Evolutionary conservation across 1,140 invertebrate genomes (phyloP), one percentile per base, ranked within the genome.

Genomic region (Odontomachus brunneus): DNA sequence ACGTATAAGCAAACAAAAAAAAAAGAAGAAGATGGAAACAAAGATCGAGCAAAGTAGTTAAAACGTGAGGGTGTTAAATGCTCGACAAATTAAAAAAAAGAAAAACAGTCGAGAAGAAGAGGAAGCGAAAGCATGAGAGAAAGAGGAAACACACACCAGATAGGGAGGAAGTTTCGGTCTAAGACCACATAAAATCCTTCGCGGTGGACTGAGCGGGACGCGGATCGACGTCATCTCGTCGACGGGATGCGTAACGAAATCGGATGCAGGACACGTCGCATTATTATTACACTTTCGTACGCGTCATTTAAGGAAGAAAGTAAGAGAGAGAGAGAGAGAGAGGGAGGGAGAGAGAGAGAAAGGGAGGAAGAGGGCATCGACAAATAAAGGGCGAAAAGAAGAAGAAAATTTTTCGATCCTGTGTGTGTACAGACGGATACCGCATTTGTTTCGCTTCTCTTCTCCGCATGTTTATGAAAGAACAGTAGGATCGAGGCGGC

Each of bases 1-100:
- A 93, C 89, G 89, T 90, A 92, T 92, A 93, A 93, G 90, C 87
- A 89, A 87, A 83, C 82, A 87, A 88, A 88, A 87, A 89, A 88
- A 89, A 87, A 82, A 65, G 51, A 88, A 84, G 66, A 44, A 73
- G 60, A 84, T n/a, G n/a, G n/a, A n/a, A n/a, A n/a, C n/a, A 59
- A 75, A 80, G 44, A 80, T 53, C 4, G 29, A 83, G 63, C 26
- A 63, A 24, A 69, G 17, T 67, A 44, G 3, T 55, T 55, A 84
- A 48, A 57, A 29, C 62, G 38, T 33, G 49, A 69, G 33, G 19
- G 60, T 44, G 3, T 44, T 44, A 44, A 44, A 65, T 14, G 60
- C 22, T 44, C 9, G 62, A 74, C n/a, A 48, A 69, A 44, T 12
- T 3, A 22, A 44, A 57, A 2, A 55, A 83, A 11, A 49, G 51